Conservation (phyloP, 2,113 vertebrate genomes). For the Cololabis saira region DNA sequence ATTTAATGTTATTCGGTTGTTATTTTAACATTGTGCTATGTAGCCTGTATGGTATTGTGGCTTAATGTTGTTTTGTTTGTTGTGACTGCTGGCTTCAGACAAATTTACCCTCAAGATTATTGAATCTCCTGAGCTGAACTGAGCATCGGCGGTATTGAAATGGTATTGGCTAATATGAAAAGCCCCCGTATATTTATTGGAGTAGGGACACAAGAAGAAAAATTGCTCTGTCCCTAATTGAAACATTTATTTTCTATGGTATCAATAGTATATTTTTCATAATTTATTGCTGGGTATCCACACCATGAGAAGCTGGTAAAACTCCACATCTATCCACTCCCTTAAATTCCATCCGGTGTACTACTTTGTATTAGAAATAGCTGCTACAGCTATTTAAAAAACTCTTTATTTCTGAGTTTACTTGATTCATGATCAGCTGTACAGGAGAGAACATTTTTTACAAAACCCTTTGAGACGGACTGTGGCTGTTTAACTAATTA, state of each 20-base stretch:
- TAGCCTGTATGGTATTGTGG: too few relatives aligned
- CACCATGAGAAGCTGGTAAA: conserved; percentile 8
- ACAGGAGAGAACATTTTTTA: conserved; percentile 40
- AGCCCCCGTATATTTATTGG: too few relatives aligned
- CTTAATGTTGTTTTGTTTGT: too few relatives aligned
- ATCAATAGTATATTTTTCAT: conserved; percentile 5
- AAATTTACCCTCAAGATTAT: too few relatives aligned
- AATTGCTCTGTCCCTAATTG: neutral
- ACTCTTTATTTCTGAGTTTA: conserved; percentile 37
- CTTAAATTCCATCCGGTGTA: conserved; percentile 2
- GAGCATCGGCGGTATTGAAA: too few relatives aligned
- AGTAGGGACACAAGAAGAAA: too few relatives aligned
- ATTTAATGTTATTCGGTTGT: too few relatives aligned
- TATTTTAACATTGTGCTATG: too few relatives aligned
- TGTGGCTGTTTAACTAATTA: conserved; percentile 91
- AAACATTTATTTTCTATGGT: conserved; percentile 22
- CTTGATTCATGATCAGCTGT: conserved; percentile 92
- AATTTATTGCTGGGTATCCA: conserved; percentile 3
- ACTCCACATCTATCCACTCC: neutral
- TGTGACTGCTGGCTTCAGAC: too few relatives aligned
- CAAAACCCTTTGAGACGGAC: conserved; percentile 90
- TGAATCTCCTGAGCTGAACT: too few relatives aligned
- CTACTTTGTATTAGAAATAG: conserved; percentile 14
- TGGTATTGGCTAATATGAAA: too few relatives aligned
- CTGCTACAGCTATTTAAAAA: conserved; percentile 34